phyloP scores from a whole-genome alignment of 2,888 invertebrate genomes.

The Drosophila aldrichi region DNA sequence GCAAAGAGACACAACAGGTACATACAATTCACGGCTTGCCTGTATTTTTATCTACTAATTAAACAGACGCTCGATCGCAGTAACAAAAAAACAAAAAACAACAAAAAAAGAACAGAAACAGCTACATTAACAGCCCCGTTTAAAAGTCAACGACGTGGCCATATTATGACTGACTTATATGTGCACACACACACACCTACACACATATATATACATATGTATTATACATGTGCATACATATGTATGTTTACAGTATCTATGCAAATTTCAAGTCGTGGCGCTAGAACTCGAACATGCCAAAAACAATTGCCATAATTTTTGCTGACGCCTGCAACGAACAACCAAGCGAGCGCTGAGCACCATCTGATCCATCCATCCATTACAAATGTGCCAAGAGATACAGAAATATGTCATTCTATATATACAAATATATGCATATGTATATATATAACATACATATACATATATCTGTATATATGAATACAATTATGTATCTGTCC shows the following conservation, averaged over 20 bases:
- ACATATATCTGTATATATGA: too few relatives aligned
- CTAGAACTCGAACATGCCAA: slow-evolving; percentile 29
- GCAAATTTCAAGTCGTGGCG: slow-evolving; percentile 35
- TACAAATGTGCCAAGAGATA: slow-evolving; percentile 45
- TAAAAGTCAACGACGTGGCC: slow-evolving; percentile 78
- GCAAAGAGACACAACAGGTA: slow-evolving; percentile 29
- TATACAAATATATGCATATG: neutral
- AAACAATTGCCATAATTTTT: slow-evolving; percentile 38
- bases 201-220: neutral
- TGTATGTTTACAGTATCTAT: slow-evolving; percentile 12
- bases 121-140: slow-evolving; percentile 63
- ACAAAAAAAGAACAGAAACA: slow-evolving; percentile 22
- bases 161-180: slow-evolving; percentile 40
- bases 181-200: neutral
- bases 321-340: slow-evolving; percentile 41
- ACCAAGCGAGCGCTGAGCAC: slow-evolving; percentile 4
- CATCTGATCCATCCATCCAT: neutral
- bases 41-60: slow-evolving; percentile 82
- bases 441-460: neutral
- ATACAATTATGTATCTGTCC: neutral
- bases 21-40: slow-evolving; percentile 54
- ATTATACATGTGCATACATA: slow-evolving; percentile 8
- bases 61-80: slow-evolving; percentile 77
- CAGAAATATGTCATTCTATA: slow-evolving; percentile 10
- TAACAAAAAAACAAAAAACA: slow-evolving; percentile 26